Evolutionary conservation across 2,888 invertebrate genomes (phyloP).

Genomic region (Drosophila cracens): DNA sequence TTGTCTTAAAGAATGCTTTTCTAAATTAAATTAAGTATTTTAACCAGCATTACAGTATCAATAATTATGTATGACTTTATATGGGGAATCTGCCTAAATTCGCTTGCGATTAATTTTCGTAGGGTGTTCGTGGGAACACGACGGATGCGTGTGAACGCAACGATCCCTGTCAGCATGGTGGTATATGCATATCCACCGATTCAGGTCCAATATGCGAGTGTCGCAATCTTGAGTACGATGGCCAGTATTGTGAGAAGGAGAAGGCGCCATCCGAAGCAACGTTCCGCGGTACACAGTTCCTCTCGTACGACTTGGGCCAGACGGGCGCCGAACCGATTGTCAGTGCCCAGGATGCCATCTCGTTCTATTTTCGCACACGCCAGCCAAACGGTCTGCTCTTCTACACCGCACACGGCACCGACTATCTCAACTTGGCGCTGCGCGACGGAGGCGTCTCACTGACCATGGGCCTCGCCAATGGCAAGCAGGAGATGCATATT

Average conservation of each 20-base stretch:
- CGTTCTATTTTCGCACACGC: slow-evolving; percentile 95
- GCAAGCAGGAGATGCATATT: slow-evolving; percentile 95
- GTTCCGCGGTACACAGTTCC: slow-evolving; percentile 95
- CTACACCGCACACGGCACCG: slow-evolving; percentile 95
- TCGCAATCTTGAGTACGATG: slow-evolving; percentile 95
- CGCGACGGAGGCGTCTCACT: slow-evolving; percentile 95
- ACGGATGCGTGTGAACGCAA: slow-evolving; percentile 94
- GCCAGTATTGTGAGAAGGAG: slow-evolving; percentile 97
- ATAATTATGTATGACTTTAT: not conserved
- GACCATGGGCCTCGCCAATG: slow-evolving; percentile 95
- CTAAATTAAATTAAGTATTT: not conserved
- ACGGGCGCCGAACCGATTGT: slow-evolving; percentile 94
- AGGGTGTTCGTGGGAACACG: slow-evolving; percentile 86
- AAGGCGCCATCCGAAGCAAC: slow-evolving; percentile 97
- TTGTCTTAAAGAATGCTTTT: not conserved
- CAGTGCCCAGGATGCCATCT: slow-evolving; percentile 95
- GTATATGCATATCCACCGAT: slow-evolving; percentile 98
- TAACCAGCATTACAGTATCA: not conserved
- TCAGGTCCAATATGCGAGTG: slow-evolving; percentile 98
- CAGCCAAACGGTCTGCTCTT: slow-evolving; percentile 96
- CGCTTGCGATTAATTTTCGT: not conserved
- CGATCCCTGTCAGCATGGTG: slow-evolving; percentile 97
- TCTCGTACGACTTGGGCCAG: slow-evolving; percentile 95
- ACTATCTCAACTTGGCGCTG: slow-evolving; percentile 95
- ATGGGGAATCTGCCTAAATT: not conserved